Conservation (phyloP, 2,888 invertebrate genomes). For the Muschampia plurimacula region DNA sequence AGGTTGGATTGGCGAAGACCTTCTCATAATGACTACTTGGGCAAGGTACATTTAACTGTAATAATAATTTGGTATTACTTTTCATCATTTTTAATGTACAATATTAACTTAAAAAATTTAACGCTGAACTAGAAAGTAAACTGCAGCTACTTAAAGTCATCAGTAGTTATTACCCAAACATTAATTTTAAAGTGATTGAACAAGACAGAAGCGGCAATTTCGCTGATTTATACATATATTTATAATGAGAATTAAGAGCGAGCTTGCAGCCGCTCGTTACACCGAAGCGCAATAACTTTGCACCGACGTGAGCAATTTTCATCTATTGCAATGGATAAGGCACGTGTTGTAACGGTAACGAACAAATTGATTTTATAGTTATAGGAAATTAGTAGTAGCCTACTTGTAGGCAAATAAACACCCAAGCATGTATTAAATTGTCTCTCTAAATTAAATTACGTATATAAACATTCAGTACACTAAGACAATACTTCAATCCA, state of each 20-base stretch:
- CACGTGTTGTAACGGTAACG: background rate
- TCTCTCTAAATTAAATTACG: too few species aligned
- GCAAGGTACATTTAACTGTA: too few species aligned
- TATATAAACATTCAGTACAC: too few species aligned
- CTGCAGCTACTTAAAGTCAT: background rate
- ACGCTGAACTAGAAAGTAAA: background rate
- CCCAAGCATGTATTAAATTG: too few species aligned
- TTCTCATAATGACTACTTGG: too few species aligned
- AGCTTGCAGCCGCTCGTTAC: slow-evolving; percentile 34
- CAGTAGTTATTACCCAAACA: background rate
- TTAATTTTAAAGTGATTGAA: slow-evolving; percentile 31
- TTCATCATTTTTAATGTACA: too few species aligned
- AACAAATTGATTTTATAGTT: background rate
- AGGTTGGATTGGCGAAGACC: too few species aligned
- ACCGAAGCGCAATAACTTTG: slow-evolving; percentile 32
- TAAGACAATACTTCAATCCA: too few species aligned
- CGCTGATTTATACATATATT: slow-evolving; percentile 37
- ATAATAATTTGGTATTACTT: too few species aligned
- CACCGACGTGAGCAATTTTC: slow-evolving; percentile 37
- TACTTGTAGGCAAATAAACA: too few species aligned
- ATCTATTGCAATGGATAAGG: slow-evolving; percentile 17
- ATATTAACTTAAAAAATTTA: too few species aligned
- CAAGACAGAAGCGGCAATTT: slow-evolving; percentile 33
- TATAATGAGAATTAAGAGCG: slow-evolving; percentile 34
- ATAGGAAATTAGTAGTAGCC: too few species aligned